Evolutionary conservation across 2,797 vertebrate species (phyloP).

Genomic region (Sebastes umbrosus): DNA sequence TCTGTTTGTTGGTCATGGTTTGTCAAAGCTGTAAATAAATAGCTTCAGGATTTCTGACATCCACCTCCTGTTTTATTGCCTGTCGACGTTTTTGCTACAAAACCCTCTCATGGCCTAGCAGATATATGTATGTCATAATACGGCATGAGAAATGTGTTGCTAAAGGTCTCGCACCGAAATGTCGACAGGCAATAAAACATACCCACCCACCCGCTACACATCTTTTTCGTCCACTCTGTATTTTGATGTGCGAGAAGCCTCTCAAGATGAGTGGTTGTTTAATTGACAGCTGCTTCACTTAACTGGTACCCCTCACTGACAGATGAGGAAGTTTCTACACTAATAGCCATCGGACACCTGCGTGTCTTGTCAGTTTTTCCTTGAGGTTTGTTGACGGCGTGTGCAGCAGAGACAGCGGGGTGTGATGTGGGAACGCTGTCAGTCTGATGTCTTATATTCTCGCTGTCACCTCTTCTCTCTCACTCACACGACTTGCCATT

Average conservation of each 20-base stretch:
- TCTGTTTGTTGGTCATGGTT: neutral
- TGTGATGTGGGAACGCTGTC: conserved; percentile 65
- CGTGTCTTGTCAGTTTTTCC: conserved; percentile 56
- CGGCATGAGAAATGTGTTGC: conserved; percentile 37
- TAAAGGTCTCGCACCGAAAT: conserved; percentile 52
- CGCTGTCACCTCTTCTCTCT: conserved; percentile 33
- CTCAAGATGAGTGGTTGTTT: conserved; percentile 55
- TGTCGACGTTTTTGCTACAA: neutral
- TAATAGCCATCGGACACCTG: conserved; percentile 75
- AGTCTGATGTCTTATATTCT: conserved; percentile 56
- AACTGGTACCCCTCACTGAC: conserved; percentile 60
- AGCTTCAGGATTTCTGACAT: neutral
- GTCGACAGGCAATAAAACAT: conserved; percentile 44
- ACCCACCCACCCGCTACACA: conserved; percentile 1
- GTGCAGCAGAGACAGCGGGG: conserved; percentile 3
- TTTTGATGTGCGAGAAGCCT: conserved; percentile 35
- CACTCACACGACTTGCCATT: conserved; percentile 24
- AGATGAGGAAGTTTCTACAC: conserved; percentile 65
- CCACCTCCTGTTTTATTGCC: neutral
- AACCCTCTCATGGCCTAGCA: neutral
- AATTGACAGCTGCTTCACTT: conserved; percentile 73
- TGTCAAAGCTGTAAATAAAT: conserved; percentile 8
- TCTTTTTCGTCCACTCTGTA: conserved; percentile 19
- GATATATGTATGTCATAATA: conserved; percentile 1
- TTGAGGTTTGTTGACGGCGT: conserved; percentile 62